Percentiles rank a stretch among this genome's conserved stretches.
phyloP scores from a whole-genome alignment of 2,888 invertebrate species.

The Apotomis turbidana region DNA sequence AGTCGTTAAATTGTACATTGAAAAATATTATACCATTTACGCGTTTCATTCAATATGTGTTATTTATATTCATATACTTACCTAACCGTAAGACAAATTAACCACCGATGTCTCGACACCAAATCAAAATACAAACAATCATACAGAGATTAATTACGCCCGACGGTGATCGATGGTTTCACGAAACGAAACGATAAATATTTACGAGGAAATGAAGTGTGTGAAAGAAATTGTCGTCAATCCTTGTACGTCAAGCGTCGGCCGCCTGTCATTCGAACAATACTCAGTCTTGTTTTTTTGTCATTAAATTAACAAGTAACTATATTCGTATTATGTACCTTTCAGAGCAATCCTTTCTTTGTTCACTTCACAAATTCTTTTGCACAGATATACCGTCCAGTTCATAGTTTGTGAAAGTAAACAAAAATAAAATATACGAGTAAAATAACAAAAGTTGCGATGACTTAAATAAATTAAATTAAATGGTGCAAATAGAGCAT shows the following conservation, averaged over 20 bases:
- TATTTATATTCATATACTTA: constrained; percentile 3
- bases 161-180: constrained; percentile 33
- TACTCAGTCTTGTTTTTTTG: constrained; percentile 31
- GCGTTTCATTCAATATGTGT: not conserved
- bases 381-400: constrained; percentile 62
- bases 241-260: constrained; percentile 1
- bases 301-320: constrained; percentile 39
- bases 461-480: constrained; percentile 17
- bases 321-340: constrained; percentile 61
- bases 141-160: constrained; percentile 39
- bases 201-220: constrained; percentile 33
- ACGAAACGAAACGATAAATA: constrained; percentile 33
- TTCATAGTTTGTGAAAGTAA: constrained; percentile 42
- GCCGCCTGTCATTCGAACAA: not conserved
- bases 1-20: too few relatives aligned
- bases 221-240: constrained; percentile 35
- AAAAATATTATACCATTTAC: not conserved
- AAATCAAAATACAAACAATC: constrained; percentile 36
- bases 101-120: not conserved
- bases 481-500: constrained; percentile 25
- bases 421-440: constrained; percentile 23
- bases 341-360: constrained; percentile 73
- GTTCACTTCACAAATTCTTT: constrained; percentile 75
- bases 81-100: constrained; percentile 4
- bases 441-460: constrained; percentile 20